These are phyloP conservation scores for Morpho helenor DNA, from an alignment of 2,888 invertebrate genomes.

Conservation along the genomic window DNA sequence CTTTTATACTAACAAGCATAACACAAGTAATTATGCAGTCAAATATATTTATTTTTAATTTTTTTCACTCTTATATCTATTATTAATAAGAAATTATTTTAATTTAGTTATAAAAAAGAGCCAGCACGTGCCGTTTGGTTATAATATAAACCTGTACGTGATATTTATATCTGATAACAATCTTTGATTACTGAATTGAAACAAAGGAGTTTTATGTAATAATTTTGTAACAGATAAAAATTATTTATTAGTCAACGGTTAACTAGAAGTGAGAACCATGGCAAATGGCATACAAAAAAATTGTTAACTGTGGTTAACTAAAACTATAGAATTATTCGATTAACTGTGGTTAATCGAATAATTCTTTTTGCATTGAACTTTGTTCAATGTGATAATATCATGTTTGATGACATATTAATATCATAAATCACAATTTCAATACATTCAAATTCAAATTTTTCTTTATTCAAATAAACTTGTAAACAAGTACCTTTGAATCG, in stretches of 20 bases:
- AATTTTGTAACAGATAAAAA: conserved; percentile 10
- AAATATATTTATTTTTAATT: not conserved
- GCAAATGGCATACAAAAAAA: too few relatives aligned
- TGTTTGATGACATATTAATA: too few relatives aligned
- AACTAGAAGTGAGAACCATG: too few relatives aligned
- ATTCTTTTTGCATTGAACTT: too few relatives aligned
- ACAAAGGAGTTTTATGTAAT: conserved; percentile 13
- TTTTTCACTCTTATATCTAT: conserved; percentile 6
- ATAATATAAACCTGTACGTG: conserved; percentile 10
- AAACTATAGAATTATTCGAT: too few relatives aligned
- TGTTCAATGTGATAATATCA: too few relatives aligned
- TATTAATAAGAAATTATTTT: conserved; percentile 1
- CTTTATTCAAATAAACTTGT: too few relatives aligned
- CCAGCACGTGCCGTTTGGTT: conserved; percentile 16
- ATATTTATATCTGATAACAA: conserved; percentile 13
- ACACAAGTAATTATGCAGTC: conserved; percentile 2
- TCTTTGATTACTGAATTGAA: conserved; percentile 13
- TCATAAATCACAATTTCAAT: too few relatives aligned
- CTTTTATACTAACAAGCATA: conserved; percentile 17
- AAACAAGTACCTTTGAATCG: too few relatives aligned
- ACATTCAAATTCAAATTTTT: too few relatives aligned
- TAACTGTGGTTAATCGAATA: too few relatives aligned
- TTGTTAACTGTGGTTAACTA: too few relatives aligned
- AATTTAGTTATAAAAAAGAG: not conserved
- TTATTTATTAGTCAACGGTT: not conserved